Evolutionary conservation across 2,797 vertebrate species (phyloP).

Genomic region (Myiotriccus ornatus): DNA sequence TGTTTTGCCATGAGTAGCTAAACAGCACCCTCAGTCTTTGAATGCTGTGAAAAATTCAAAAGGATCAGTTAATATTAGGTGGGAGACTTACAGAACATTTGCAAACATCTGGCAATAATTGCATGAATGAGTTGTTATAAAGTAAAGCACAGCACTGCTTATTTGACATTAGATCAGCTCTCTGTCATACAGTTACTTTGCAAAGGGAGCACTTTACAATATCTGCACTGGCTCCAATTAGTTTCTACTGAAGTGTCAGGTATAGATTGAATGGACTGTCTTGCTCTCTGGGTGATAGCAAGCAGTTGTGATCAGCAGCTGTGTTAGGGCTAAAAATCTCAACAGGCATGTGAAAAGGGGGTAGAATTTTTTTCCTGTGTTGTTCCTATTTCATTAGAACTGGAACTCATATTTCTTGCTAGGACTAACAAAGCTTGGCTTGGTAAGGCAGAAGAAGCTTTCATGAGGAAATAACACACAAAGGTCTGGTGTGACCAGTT

Average conservation of each 20-base stretch:
- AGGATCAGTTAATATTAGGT: neutral
- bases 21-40: neutral
- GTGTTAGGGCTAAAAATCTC: neutral
- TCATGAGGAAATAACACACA: neutral
- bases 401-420: neutral
- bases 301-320: neutral
- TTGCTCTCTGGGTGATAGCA: neutral
- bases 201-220: neutral
- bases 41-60: neutral
- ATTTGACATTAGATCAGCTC: neutral
- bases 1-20: neutral
- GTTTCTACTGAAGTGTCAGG: neutral
- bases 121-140: neutral
- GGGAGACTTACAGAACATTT: neutral
- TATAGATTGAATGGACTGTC: neutral
- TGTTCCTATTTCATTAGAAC: neutral
- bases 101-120: conserved; percentile 32
- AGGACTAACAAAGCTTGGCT: neutral
- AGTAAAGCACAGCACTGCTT: neutral
- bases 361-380: neutral
- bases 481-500: neutral
- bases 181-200: neutral
- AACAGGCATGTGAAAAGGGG: neutral
- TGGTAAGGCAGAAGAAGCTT: neutral
- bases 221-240: neutral